These are phyloP conservation scores for Bombus consobrinus DNA, from an alignment of 1,140 invertebrate genomes.

Conservation along the genomic window DNA sequence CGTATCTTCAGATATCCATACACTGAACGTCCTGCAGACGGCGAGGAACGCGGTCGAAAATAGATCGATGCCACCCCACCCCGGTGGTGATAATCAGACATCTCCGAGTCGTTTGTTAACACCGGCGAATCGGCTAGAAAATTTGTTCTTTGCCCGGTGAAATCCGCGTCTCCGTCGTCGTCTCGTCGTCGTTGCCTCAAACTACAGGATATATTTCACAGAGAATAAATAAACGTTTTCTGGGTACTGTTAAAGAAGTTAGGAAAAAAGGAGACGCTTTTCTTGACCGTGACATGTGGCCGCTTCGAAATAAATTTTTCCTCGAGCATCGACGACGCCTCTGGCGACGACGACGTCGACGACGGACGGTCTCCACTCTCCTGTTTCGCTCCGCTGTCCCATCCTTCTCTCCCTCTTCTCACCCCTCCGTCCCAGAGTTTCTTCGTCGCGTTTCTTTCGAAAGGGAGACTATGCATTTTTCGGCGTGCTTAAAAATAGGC, in stretches of 20 bases:
- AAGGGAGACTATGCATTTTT: constrained; percentile 80
- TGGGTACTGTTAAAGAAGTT: constrained; percentile 37
- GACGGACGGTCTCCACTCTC: constrained; percentile 32
- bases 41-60: constrained; percentile 28
- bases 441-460: constrained; percentile 60
- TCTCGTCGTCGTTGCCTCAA: neutral
- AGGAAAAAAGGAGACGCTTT: constrained; percentile 9
- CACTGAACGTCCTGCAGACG: neutral
- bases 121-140: neutral
- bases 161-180: neutral
- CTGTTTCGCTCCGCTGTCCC: neutral
- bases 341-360: constrained; percentile 41
- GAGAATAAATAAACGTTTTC: constrained; percentile 40
- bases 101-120: constrained; percentile 13
- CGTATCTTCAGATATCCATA: neutral
- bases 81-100: constrained; percentile 11
- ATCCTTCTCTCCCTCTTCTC: neutral
- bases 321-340: constrained; percentile 32
- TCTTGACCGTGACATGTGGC: constrained; percentile 61
- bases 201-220: neutral
- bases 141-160: neutral
- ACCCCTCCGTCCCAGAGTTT: constrained; percentile 27
- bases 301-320: constrained; percentile 61
- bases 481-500: constrained; percentile 80
- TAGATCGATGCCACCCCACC: constrained; percentile 34